Evolutionary conservation across 2,113 vertebrate genomes (phyloP).

Genomic region (Xenopus tropicalis): DNA sequence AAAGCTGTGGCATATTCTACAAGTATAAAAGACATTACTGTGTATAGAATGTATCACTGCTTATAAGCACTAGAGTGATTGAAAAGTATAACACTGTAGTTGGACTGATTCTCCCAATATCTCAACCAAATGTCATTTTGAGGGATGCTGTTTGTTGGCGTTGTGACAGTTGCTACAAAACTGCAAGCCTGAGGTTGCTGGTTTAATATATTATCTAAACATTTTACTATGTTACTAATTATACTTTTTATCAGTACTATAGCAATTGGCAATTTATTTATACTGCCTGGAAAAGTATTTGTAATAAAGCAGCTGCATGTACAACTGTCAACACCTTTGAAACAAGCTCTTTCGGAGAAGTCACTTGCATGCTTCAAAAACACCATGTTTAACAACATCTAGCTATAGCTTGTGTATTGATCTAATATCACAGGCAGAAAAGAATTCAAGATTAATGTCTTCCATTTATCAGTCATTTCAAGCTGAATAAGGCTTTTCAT

Average conservation of each 20-base stretch:
- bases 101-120: no score
- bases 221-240: slow-evolving; percentile 28
- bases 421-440: neutral
- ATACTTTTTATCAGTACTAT: slow-evolving; percentile 19
- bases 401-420: neutral
- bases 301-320: slow-evolving; percentile 38
- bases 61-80: no score
- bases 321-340: slow-evolving; percentile 33
- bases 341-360: neutral
- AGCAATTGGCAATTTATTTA: slow-evolving; percentile 25
- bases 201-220: slow-evolving; percentile 22
- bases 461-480: neutral
- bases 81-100: no score
- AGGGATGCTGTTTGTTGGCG: no score
- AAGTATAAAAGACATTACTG: no score
- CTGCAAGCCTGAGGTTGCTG: neutral
- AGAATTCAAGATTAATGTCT: neutral
- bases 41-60: no score
- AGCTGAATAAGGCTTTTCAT: neutral
- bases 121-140: no score
- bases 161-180: no score
- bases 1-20: no score
- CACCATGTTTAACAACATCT: neutral
- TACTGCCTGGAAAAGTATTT: slow-evolving; percentile 18
- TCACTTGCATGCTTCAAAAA: neutral